Percentiles rank a stretch among this genome's conserved stretches.
phyloP scores from a whole-genome alignment of 2,888 invertebrate species.

The Corbicula japonica region DNA sequence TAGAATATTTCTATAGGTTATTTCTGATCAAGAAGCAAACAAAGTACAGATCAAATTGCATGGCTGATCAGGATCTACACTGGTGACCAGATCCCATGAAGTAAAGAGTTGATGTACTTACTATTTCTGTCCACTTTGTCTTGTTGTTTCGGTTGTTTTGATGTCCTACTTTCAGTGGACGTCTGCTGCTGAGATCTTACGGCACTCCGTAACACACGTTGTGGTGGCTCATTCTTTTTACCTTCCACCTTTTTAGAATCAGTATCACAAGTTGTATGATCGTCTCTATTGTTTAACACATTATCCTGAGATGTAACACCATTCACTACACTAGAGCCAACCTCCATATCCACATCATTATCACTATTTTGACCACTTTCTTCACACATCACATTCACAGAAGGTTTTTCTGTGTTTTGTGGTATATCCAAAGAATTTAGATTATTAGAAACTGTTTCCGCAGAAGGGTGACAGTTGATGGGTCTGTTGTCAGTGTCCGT shows the following conservation, averaged over 20 bases:
- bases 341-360: conserved; percentile 43
- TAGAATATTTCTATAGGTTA: no score
- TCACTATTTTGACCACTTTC: conserved; percentile 37
- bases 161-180: conserved; percentile 88
- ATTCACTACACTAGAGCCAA: conserved; percentile 33
- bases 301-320: conserved; percentile 46
- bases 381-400: conserved; percentile 6
- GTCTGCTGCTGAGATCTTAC: conserved; percentile 83
- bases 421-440: no score
- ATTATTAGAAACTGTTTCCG: no score
- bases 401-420: no score
- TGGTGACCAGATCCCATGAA: neutral
- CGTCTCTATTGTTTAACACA: conserved; percentile 46
- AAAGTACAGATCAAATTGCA: no score
- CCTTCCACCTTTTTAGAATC: conserved; percentile 46
- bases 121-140: conserved; percentile 57
- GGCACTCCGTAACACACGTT: conserved; percentile 69
- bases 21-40: no score
- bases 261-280: conserved; percentile 37
- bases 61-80: no score
- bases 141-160: conserved; percentile 67
- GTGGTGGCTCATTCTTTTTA: conserved; percentile 64
- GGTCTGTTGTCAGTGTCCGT: no score
- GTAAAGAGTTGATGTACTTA: conserved; percentile 35
- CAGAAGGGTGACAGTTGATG: no score